Conservation (phyloP, 2,888 invertebrate species). For the Amorpha juglandis region DNA sequence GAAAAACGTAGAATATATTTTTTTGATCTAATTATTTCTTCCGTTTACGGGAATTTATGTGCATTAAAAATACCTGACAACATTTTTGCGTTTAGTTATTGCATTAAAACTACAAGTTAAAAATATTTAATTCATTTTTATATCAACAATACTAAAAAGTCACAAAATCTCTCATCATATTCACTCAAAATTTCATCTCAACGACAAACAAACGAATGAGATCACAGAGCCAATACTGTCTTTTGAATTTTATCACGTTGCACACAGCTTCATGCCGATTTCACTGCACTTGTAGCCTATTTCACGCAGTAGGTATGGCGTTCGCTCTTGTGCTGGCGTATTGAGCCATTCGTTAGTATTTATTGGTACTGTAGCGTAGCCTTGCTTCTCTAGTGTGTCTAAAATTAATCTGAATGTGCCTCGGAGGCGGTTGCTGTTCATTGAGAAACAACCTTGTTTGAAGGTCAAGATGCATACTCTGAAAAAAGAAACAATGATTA, state of each 20-base stretch:
- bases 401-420: conserved; percentile 79
- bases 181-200: conserved; percentile 20
- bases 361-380: conserved; percentile 83
- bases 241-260: conserved; percentile 48
- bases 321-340: conserved; percentile 84
- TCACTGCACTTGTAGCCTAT: conserved; percentile 75
- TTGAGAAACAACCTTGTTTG: conserved; percentile 80
- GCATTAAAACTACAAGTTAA: background rate
- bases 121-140: background rate
- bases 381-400: conserved; percentile 83
- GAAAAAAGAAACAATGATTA: conserved; percentile 50
- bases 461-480: conserved; percentile 85
- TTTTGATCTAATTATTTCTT: background rate
- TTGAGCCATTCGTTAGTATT: conserved; percentile 80
- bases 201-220: conserved; percentile 28
- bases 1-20: too few species aligned
- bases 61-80: background rate
- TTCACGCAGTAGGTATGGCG: conserved; percentile 86
- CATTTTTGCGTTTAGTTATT: background rate
- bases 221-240: conserved; percentile 26
- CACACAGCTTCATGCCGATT: conserved; percentile 68
- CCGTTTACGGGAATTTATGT: background rate
- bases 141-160: conserved; percentile 26
- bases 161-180: conserved; percentile 29
- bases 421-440: conserved; percentile 84